These are phyloP conservation scores for Gnatocerus cornutus DNA, from an alignment of 2,888 invertebrate species.

Conservation along the genomic window DNA sequence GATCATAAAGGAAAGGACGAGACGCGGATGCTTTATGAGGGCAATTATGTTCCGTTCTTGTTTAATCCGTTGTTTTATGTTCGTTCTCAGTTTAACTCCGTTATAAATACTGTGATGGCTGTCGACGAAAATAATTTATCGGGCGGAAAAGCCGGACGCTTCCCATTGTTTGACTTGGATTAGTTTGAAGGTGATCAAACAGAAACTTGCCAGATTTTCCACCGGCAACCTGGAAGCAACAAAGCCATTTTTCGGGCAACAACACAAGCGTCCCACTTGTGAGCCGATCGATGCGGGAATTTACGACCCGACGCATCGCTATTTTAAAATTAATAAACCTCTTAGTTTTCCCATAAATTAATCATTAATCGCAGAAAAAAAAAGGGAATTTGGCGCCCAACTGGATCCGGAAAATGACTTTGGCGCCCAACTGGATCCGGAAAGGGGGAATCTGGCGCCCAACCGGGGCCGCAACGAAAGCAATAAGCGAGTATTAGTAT, in stretches of 20 bases:
- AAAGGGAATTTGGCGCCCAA: no score
- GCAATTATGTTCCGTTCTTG: slow-evolving; percentile 29
- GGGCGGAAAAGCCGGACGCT: slow-evolving; percentile 9
- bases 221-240: not conserved
- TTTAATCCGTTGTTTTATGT: slow-evolving; percentile 31
- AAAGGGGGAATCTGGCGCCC: no score
- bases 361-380: no score
- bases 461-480: not conserved
- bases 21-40: slow-evolving; percentile 33
- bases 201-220: not conserved
- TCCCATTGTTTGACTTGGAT: slow-evolving; percentile 16
- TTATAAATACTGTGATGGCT: slow-evolving; percentile 33
- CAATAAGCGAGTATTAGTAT: not conserved
- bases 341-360: slow-evolving; percentile 1
- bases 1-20: slow-evolving; percentile 33
- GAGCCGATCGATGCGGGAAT: not conserved
- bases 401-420: no score
- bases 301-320: not conserved
- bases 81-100: slow-evolving; percentile 29
- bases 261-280: not conserved
- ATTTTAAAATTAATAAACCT: not conserved
- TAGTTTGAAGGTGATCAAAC: slow-evolving; percentile 15
- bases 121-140: slow-evolving; percentile 27
- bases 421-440: not conserved
- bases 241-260: no score